Conservation (phyloP, 1,140 invertebrate species). For the Forficula auricularia region DNA sequence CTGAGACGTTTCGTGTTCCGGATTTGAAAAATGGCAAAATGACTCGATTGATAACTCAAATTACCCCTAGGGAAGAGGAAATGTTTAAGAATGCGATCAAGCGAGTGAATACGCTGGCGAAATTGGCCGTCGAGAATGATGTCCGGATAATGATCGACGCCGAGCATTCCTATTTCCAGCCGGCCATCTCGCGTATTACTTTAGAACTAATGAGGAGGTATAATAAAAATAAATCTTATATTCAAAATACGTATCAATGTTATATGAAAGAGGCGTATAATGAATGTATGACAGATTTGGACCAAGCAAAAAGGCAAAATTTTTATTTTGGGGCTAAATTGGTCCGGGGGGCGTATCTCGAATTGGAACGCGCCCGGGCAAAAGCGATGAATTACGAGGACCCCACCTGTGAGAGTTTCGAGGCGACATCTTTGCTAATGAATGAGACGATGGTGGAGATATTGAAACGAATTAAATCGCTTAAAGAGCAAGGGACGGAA, state of each 20-base stretch:
- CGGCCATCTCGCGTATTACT: conserved; percentile 89
- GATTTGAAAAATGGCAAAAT: conserved; percentile 68
- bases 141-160: conserved; percentile 98
- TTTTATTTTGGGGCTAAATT: conserved; percentile 98
- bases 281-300: conserved; percentile 80
- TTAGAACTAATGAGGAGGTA: conserved; percentile 97
- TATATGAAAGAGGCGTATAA: conserved; percentile 84
- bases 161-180: conserved; percentile 99
- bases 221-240: conserved; percentile 73
- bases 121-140: conserved; percentile 74
- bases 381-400: too few species aligned
- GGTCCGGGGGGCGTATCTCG: conserved; percentile 94
- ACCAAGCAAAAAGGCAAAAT: conserved; percentile 83
- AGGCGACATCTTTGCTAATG: too few species aligned
- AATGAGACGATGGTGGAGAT: too few species aligned
- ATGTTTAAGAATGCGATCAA: conserved; percentile 97
- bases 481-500: too few species aligned
- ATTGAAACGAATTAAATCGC: too few species aligned
- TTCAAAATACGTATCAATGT: conserved; percentile 99
- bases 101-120: conserved; percentile 74
- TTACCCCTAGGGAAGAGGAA: conserved; percentile 87
- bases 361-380: conserved; percentile 45
- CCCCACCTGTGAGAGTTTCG: too few species aligned
- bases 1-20: conserved; percentile 81
- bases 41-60: conserved; percentile 73